phyloP scores from a whole-genome alignment of 2,888 invertebrate species.

The Drosophila engyochracea region DNA sequence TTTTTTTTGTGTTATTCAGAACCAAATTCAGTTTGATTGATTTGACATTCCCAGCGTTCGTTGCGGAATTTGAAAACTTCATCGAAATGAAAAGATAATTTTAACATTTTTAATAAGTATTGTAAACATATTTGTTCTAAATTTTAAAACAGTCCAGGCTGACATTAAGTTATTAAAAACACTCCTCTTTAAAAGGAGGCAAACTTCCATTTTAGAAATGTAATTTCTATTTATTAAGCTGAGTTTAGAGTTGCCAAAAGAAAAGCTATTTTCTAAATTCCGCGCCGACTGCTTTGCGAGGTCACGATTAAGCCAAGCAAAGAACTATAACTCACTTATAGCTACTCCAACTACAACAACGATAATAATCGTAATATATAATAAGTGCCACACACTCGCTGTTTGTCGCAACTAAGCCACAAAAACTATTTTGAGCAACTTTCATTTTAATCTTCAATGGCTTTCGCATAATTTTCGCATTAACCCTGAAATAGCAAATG shows the following conservation, averaged over 20 bases:
- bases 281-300: neutral
- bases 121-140: too few species aligned
- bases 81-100: too few species aligned
- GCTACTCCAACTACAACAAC: neutral
- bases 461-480: constrained; percentile 28
- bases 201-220: neutral
- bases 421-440: neutral
- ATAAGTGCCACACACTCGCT: neutral
- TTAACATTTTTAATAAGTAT: too few species aligned
- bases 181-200: neutral
- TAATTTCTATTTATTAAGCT: neutral
- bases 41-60: too few species aligned
- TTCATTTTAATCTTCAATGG: neutral
- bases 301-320: neutral
- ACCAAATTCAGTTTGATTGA: too few species aligned
- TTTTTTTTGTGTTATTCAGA: too few species aligned
- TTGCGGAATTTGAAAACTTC: too few species aligned
- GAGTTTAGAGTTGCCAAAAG: neutral
- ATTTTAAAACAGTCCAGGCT: too few species aligned
- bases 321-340: neutral
- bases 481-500: constrained; percentile 14
- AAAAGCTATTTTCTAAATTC: neutral
- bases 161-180: too few species aligned
- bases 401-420: neutral
- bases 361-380: neutral